Conservation (phyloP, 2,797 vertebrate species). For the Danio albolineatus region DNA sequence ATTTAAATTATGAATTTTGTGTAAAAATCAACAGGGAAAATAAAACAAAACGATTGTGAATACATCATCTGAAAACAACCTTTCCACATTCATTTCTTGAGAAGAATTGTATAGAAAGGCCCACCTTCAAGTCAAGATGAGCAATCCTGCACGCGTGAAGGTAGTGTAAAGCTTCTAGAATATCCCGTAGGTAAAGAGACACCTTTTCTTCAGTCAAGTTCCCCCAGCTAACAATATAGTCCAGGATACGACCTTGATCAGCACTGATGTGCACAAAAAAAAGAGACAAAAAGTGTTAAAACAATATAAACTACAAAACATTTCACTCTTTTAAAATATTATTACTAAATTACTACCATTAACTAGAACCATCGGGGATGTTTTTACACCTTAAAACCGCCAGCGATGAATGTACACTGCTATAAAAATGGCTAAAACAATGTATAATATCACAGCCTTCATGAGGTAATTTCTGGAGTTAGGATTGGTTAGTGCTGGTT, state of each 20-base stretch:
- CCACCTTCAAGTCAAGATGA: slow-evolving; percentile 96
- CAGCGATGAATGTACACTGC: too few species aligned
- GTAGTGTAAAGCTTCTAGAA: slow-evolving; percentile 97
- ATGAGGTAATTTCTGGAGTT: too few species aligned
- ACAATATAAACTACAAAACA: neutral
- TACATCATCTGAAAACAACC: too few species aligned
- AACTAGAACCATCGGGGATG: too few species aligned
- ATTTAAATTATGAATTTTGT: too few species aligned
- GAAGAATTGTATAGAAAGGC: neutral
- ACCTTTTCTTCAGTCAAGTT: slow-evolving; percentile 97
- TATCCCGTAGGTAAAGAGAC: slow-evolving; percentile 87
- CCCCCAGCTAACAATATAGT: slow-evolving; percentile 96
- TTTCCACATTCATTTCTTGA: neutral
- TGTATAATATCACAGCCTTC: too few species aligned
- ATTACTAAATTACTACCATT: neutral
- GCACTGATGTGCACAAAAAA: slow-evolving; percentile 76
- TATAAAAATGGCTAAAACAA: too few species aligned
- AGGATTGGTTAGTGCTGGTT: too few species aligned
- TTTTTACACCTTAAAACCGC: too few species aligned
- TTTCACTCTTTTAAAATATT: neutral
- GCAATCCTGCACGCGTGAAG: slow-evolving; percentile 95
- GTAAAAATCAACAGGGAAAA: too few species aligned
- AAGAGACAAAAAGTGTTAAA: neutral
- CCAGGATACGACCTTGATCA: slow-evolving; percentile 94
- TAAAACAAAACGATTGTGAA: too few species aligned